phyloP scores from a whole-genome alignment of 2,797 vertebrate species.

The Botia almorhae region DNA sequence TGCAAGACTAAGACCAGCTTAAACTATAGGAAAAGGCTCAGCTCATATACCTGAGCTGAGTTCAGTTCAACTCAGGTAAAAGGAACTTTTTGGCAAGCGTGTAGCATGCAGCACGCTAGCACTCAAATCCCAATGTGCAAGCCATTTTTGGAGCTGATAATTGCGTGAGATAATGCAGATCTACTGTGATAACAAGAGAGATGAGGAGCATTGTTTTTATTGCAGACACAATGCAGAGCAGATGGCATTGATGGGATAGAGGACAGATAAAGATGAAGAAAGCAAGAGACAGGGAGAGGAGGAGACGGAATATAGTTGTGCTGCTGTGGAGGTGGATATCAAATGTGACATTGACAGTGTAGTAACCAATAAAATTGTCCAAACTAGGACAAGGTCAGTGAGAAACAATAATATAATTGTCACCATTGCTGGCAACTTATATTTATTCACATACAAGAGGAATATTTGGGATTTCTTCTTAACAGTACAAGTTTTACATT shows the following conservation, averaged over 20 bases:
- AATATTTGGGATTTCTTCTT: not conserved
- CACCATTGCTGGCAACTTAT: not conserved
- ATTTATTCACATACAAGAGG: constrained; percentile 1
- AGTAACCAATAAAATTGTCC: constrained; percentile 32
- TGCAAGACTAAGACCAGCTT: not conserved
- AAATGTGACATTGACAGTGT: constrained; percentile 37
- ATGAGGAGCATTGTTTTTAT: constrained; percentile 51
- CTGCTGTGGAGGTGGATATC: constrained; percentile 48
- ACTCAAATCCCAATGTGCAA: constrained; percentile 45
- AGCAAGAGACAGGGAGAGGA: constrained; percentile 16
- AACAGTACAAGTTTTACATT: not conserved
- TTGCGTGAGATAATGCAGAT: constrained; percentile 58
- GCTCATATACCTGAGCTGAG: constrained; percentile 34
- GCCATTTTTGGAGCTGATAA: constrained; percentile 59
- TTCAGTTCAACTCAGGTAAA: constrained; percentile 40
- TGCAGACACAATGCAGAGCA: constrained; percentile 53
- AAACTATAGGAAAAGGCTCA: constrained; percentile 1
- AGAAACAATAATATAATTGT: constrained; percentile 7
- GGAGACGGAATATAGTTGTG: constrained; percentile 26
- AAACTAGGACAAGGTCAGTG: constrained; percentile 46
- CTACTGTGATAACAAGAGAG: constrained; percentile 49
- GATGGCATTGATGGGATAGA: constrained; percentile 56
- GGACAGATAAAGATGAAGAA: constrained; percentile 52
- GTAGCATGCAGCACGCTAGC: constrained; percentile 28
- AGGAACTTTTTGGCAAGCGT: constrained; percentile 31